Percentiles rank a stretch among this genome's conserved stretches.
phyloP scores from a whole-genome alignment of 2,113 vertebrate species.

The Leptobrachium leishanense region DNA sequence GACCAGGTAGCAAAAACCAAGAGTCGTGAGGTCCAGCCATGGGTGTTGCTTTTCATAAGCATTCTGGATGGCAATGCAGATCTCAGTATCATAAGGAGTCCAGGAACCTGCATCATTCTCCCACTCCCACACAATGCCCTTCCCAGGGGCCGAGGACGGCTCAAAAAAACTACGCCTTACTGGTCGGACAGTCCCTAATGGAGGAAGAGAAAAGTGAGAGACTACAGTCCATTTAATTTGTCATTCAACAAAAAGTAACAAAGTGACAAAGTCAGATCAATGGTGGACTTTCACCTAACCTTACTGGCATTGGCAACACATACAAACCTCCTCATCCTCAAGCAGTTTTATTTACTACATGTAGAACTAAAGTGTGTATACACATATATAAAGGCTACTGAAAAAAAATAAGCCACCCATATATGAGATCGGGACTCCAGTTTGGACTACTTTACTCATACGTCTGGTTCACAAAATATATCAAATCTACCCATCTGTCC shows the following conservation, averaged over 20 bases:
- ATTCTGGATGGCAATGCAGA: conserved; percentile 96
- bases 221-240: not conserved
- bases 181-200: conserved; percentile 88
- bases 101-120: conserved; percentile 89
- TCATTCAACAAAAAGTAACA: not conserved
- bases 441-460: no score
- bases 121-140: conserved; percentile 98
- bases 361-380: no score
- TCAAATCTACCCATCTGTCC: no score
- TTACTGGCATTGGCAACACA: not conserved
- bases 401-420: no score
- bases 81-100: conserved; percentile 96
- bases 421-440: no score
- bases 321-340: not conserved
- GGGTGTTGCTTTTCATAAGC: conserved; percentile 98
- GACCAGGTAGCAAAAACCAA: conserved; percentile 95
- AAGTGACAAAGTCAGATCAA: not conserved
- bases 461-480: no score
- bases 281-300: not conserved
- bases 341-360: no score
- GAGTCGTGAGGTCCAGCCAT: conserved; percentile 92
- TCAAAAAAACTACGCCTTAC: conserved; percentile 94
- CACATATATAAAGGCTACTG: no score
- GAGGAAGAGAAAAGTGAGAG: conserved; percentile 9
- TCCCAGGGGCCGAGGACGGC: conserved; percentile 90